phyloP scores from a whole-genome alignment of 2,797 vertebrate species.

The Myiotriccus ornatus region DNA sequence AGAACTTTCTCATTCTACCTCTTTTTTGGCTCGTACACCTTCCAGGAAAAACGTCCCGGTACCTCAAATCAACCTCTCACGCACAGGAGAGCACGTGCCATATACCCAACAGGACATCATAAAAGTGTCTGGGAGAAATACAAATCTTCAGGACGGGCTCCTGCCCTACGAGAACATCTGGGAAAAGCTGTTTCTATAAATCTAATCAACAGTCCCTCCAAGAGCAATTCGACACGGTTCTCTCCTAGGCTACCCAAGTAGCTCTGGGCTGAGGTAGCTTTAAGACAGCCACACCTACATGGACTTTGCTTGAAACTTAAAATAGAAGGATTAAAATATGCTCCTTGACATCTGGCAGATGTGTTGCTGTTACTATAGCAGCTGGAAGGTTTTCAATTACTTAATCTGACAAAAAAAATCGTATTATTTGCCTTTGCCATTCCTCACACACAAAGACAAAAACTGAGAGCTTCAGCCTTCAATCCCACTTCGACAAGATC shows the following conservation, averaged over 20 bases:
- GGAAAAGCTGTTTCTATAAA: constrained; percentile 18
- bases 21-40: constrained; percentile 35
- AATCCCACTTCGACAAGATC: neutral
- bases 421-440: neutral
- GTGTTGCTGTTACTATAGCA: constrained; percentile 16
- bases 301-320: neutral
- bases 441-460: neutral
- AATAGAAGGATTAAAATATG: neutral
- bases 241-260: constrained; percentile 1
- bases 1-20: neutral
- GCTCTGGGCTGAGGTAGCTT: neutral
- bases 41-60: constrained; percentile 30
- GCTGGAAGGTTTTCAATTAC: neutral
- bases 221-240: accelerated
- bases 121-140: constrained; percentile 55
- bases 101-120: constrained; percentile 46
- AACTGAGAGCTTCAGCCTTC: neutral
- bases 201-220: neutral
- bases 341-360: neutral
- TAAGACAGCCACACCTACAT: neutral
- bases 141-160: constrained; percentile 33
- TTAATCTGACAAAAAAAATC: neutral
- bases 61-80: constrained; percentile 51
- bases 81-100: neutral
- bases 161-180: constrained; percentile 34